Evolutionary conservation across 1,140 invertebrate species (phyloP).

Genomic region (Calliopsis andreniformis): DNA sequence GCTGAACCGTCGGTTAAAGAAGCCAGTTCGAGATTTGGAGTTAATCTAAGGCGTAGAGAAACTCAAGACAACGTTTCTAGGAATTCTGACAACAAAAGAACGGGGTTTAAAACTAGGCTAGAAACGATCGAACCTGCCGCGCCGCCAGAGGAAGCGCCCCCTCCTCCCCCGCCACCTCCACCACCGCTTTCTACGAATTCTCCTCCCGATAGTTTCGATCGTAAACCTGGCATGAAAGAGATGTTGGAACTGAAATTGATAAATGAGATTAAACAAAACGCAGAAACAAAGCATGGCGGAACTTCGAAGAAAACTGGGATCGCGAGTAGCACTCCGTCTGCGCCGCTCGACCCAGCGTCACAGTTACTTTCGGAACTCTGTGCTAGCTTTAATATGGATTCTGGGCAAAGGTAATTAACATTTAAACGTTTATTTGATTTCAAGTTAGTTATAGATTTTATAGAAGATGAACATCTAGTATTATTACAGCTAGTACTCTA

Average conservation of each 20-base stretch:
- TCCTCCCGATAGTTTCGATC: slow-evolving; percentile 68
- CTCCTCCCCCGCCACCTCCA: slow-evolving; percentile 70
- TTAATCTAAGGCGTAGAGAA: slow-evolving; percentile 86
- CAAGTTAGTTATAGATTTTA: not conserved
- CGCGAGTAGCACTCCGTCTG: slow-evolving; percentile 55
- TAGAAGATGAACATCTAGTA: too few relatives aligned
- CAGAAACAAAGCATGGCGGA: slow-evolving; percentile 83
- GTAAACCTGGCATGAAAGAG: slow-evolving; percentile 86
- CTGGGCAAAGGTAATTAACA: slow-evolving; percentile 54
- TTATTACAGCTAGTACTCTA: too few relatives aligned
- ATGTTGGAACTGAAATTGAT: slow-evolving; percentile 90
- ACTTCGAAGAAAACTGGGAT: slow-evolving; percentile 63
- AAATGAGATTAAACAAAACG: slow-evolving; percentile 90
- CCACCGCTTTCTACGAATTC: slow-evolving; percentile 64
- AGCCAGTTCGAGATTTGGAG: slow-evolving; percentile 87
- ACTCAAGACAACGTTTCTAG: slow-evolving; percentile 64
- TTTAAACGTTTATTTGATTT: not conserved
- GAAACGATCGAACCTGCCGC: slow-evolving; percentile 62
- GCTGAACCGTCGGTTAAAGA: slow-evolving; percentile 86
- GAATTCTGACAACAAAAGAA: slow-evolving; percentile 75
- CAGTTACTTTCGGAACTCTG: slow-evolving; percentile 88
- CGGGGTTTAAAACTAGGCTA: slow-evolving; percentile 63
- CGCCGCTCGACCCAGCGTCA: slow-evolving; percentile 84
- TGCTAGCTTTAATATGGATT: slow-evolving; percentile 77
- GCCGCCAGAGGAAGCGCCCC: slow-evolving; percentile 69